Evolutionary conservation across 2,797 vertebrate species (phyloP).

Genomic region (Rhabdomys pumilio): DNA sequence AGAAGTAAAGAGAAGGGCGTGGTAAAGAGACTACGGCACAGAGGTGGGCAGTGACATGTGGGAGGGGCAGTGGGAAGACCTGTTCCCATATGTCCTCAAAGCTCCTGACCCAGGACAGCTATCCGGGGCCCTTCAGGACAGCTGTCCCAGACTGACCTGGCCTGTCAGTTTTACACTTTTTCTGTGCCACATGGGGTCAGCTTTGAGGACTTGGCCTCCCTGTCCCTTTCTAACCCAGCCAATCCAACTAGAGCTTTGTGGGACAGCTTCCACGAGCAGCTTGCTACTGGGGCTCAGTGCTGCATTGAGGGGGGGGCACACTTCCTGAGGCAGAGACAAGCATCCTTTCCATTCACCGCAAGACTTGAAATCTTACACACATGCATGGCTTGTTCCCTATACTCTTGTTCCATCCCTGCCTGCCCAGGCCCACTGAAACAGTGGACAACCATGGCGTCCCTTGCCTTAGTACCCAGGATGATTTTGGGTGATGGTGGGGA

Average conservation of each 20-base stretch:
- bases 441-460: neutral
- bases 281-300: neutral
- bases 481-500: neutral
- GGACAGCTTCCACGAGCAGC: neutral
- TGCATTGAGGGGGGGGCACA: neutral
- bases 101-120: neutral
- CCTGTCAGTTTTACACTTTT: neutral
- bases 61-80: neutral
- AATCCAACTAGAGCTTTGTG: neutral
- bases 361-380: neutral
- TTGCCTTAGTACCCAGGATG: neutral
- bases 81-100: neutral
- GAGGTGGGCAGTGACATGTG: neutral
- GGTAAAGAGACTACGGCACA: accelerated
- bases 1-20: neutral
- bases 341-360: neutral
- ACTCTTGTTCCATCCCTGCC: neutral
- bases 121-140: neutral
- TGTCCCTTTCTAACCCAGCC: neutral
- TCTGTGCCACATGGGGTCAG: neutral
- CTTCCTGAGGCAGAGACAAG: neutral
- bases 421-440: neutral
- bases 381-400: accelerated
- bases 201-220: neutral
- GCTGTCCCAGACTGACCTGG: neutral